phyloP scores from a whole-genome alignment of 2,888 invertebrate genomes.

The Microctonus brassicae region DNA sequence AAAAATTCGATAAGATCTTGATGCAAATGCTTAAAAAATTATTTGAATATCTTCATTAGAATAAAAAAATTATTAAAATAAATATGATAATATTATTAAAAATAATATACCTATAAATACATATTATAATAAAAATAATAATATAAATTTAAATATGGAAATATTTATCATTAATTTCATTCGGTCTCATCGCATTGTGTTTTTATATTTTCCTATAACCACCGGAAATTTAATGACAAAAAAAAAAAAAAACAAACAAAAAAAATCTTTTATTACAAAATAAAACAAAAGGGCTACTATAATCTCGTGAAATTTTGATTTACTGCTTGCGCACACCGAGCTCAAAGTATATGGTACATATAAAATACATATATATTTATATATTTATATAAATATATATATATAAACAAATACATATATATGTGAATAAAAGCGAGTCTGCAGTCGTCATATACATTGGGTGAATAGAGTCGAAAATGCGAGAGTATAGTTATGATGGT shows the following conservation, averaged over 20 bases:
- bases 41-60: not conserved
- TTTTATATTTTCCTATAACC: not conserved
- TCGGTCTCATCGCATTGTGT: not conserved
- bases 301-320: slow-evolving; percentile 29
- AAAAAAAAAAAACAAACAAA: not conserved
- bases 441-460: not conserved
- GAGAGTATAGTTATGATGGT: slow-evolving; percentile 33
- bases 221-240: not conserved
- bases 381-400: not conserved
- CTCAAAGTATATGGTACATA: not conserved
- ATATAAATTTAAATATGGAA: no score
- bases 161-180: not conserved
- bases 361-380: not conserved
- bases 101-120: not conserved
- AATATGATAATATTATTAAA: not conserved
- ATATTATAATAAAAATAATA: no score
- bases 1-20: not conserved
- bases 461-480: slow-evolving; percentile 18
- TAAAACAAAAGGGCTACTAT: not conserved
- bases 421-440: slow-evolving; percentile 10
- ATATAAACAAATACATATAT: not conserved
- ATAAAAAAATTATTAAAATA: not conserved
- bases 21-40: not conserved
- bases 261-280: not conserved
- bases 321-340: not conserved